Percentiles rank a stretch among this genome's conserved stretches.
Conservation (phyloP, 53 echinoderm and acorn worm species). For the Hippasteria phrygiana region DNA sequence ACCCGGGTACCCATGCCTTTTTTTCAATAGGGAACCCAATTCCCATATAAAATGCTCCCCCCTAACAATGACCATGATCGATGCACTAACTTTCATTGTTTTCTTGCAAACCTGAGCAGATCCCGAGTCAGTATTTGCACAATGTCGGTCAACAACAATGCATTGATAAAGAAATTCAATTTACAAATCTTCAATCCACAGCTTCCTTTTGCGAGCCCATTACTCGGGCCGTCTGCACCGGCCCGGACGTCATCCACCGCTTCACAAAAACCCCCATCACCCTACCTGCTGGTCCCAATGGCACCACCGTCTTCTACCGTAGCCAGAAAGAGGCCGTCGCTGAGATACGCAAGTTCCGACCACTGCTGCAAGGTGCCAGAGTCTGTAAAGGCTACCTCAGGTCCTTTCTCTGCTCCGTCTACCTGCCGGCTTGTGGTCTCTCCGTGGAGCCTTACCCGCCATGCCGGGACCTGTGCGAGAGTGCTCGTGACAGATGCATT, state of each 20-base stretch:
- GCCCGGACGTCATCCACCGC: not conserved
- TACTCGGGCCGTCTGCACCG: not conserved
- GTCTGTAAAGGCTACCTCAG: not conserved
- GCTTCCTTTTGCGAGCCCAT: constrained; percentile 1
- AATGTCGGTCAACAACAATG: too few species aligned
- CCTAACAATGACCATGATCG: too few species aligned
- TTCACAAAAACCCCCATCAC: not conserved
- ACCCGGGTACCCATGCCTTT: too few species aligned
- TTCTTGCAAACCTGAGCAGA: too few species aligned
- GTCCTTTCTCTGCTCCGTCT: not conserved
- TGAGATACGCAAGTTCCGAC: not conserved
- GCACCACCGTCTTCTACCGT: not conserved
- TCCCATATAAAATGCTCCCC: too few species aligned
- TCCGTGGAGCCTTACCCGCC: not conserved
- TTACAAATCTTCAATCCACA: not conserved
- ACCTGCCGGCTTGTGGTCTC: constrained; percentile 1
- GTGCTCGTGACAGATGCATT: not conserved
- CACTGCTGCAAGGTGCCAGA: not conserved
- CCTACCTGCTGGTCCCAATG: not conserved
- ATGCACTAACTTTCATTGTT: too few species aligned
- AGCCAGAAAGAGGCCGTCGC: not conserved
- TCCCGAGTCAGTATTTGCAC: too few species aligned
- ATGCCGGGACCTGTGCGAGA: constrained; percentile 9
- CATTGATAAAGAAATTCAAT: too few species aligned
- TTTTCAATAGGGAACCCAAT: too few species aligned